These are phyloP conservation scores for Anadara kagoshimensis DNA, from an alignment of 1,140 invertebrate genomes.

Conservation along the genomic window DNA sequence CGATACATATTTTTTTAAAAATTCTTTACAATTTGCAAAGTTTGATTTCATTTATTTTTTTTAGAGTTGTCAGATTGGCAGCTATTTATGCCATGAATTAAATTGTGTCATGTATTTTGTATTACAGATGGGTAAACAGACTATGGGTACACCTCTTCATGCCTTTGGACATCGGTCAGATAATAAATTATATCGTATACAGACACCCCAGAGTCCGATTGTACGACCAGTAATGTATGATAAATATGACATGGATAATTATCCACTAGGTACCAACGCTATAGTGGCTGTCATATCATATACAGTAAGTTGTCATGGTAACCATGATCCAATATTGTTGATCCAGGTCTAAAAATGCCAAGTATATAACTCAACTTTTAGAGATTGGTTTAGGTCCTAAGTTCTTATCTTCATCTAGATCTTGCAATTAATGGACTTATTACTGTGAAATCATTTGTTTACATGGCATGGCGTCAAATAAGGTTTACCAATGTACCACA, in stretches of 20 bases:
- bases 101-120: neutral
- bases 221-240: constrained; percentile 93
- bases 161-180: constrained; percentile 90
- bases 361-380: too few relatives aligned
- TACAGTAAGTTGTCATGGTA: constrained; percentile 76
- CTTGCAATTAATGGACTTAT: too few relatives aligned
- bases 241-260: constrained; percentile 92
- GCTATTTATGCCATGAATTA: too few relatives aligned
- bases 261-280: constrained; percentile 96
- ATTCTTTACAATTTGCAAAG: neutral
- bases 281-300: constrained; percentile 99
- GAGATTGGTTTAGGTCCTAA: too few relatives aligned
- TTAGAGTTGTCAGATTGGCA: too few relatives aligned
- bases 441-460: too few relatives aligned
- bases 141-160: constrained; percentile 97
- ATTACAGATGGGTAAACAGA: constrained; percentile 97
- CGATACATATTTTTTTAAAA: neutral
- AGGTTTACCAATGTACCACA: too few relatives aligned
- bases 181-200: constrained; percentile 94
- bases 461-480: too few relatives aligned
- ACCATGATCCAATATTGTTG: too few relatives aligned
- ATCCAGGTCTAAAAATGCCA: too few relatives aligned
- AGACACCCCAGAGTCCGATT: constrained; percentile 91
- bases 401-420: too few relatives aligned
- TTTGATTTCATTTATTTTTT: neutral